phyloP scores from a whole-genome alignment of 2,888 invertebrate genomes.

The Linnaemya tessellans region DNA sequence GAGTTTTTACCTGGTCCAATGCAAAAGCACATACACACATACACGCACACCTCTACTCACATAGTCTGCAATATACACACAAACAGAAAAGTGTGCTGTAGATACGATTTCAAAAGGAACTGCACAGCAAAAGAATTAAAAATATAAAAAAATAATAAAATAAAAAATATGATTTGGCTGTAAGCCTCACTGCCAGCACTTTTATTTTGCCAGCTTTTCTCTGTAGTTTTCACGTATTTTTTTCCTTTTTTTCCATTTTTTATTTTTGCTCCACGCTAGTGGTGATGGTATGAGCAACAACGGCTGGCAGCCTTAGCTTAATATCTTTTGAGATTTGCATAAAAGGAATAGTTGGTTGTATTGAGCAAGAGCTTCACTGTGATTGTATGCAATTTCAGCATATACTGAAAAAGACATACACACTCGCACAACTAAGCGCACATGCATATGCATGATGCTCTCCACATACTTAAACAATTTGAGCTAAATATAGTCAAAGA shows the following conservation, averaged over 20 bases:
- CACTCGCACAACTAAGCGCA: background rate
- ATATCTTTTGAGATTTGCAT: conserved; percentile 66
- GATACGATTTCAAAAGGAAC: conserved; percentile 44
- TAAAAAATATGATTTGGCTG: conserved; percentile 43
- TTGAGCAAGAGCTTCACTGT: conserved; percentile 52
- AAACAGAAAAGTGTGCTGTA: conserved; percentile 19
- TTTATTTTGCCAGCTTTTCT: conserved; percentile 24
- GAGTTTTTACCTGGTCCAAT: conserved; percentile 53
- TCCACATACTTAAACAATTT: conserved; percentile 30
- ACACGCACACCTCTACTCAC: background rate
- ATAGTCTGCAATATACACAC: background rate
- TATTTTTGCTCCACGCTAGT: background rate
- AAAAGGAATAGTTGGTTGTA: conserved; percentile 37
- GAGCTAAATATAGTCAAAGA: conserved; percentile 18
- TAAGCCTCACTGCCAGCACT: conserved; percentile 50
- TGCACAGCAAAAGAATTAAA: background rate
- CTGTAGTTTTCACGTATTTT: conserved; percentile 3
- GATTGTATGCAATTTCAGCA: conserved; percentile 40
- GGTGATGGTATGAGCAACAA: conserved; percentile 23
- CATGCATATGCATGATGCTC: background rate
- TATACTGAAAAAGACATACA: conserved; percentile 17
- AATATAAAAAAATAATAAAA: conserved; percentile 10
- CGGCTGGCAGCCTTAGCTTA: conserved; percentile 37
- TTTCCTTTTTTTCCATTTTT: background rate
- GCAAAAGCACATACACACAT: conserved; percentile 12